phyloP scores from a whole-genome alignment of 2,888 invertebrate species.

The Mythimna pallens region DNA sequence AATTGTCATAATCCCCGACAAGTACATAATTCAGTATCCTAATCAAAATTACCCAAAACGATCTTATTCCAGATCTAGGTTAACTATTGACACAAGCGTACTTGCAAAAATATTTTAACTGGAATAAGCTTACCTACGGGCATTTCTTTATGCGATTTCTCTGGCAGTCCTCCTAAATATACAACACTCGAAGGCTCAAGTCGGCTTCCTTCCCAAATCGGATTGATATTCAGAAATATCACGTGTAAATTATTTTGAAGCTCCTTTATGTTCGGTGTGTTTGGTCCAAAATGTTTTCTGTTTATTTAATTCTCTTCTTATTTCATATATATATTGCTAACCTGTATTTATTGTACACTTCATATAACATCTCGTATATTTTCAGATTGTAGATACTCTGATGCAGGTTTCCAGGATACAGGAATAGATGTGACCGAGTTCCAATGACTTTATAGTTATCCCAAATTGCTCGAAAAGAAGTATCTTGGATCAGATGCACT shows the following conservation, averaged over 20 bases:
- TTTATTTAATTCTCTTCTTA: no score
- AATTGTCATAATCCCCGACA: no score
- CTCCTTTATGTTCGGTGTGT: no score
- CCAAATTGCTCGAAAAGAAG: no score
- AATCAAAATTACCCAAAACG: no score
- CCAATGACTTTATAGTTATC: conserved; percentile 62
- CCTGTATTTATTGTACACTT: conserved; percentile 67
- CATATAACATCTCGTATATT: conserved; percentile 66
- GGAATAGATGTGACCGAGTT: conserved; percentile 68
- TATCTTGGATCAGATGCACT: neutral
- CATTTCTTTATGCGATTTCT: conserved; percentile 69
- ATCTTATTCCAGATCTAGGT: no score
- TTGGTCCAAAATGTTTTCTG: no score
- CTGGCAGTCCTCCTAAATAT: conserved; percentile 82
- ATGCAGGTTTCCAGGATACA: conserved; percentile 63
- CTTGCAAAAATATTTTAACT: no score
- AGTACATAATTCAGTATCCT: no score
- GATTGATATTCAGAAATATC: conserved; percentile 79
- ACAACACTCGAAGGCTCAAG: conserved; percentile 82
- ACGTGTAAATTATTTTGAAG: no score
- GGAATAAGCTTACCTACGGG: no score
- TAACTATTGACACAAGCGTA: no score
- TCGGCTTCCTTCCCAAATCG: conserved; percentile 74
- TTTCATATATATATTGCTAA: conserved; percentile 39
- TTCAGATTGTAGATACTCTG: conserved; percentile 63